Evolutionary conservation across 2,113 vertebrate species (phyloP).

Genomic region (Heterotilapia buettikoferi): DNA sequence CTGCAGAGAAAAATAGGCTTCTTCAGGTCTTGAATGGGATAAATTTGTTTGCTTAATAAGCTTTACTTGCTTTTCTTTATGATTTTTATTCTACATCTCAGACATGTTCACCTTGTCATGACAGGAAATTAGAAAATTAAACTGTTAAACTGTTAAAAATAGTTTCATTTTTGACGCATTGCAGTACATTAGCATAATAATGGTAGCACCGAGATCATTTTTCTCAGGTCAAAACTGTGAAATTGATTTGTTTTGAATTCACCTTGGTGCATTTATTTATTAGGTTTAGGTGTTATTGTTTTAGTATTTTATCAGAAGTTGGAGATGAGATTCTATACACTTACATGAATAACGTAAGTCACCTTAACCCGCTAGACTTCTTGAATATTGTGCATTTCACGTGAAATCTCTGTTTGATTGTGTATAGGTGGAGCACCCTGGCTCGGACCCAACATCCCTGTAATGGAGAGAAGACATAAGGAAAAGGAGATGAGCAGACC

Average conservation of each 20-base stretch:
- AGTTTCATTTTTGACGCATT: background rate
- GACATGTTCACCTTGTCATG: background rate
- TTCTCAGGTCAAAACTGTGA: background rate
- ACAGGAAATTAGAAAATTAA: background rate
- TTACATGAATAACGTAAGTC: background rate
- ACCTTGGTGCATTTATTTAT: background rate
- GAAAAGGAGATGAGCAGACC: background rate
- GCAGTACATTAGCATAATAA: background rate
- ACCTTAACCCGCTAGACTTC: background rate
- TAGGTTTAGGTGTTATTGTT: background rate
- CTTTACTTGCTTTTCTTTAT: background rate
- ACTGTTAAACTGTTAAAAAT: background rate
- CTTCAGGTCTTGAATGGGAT: background rate
- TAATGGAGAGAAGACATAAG: slow-evolving; percentile 4
- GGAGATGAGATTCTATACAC: background rate
- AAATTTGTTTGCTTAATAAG: background rate
- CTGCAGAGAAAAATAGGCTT: background rate
- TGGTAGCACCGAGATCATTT: background rate
- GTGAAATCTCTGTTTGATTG: background rate
- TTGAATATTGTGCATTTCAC: background rate
- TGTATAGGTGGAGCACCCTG: slow-evolving; percentile 36
- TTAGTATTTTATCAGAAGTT: background rate
- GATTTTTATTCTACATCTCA: background rate
- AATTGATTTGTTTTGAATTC: background rate
- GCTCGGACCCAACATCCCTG: slow-evolving; percentile 10